Base-by-base conservation (phyloP, 2,113 vertebrate genomes). In the Grallaria varia region DNA sequence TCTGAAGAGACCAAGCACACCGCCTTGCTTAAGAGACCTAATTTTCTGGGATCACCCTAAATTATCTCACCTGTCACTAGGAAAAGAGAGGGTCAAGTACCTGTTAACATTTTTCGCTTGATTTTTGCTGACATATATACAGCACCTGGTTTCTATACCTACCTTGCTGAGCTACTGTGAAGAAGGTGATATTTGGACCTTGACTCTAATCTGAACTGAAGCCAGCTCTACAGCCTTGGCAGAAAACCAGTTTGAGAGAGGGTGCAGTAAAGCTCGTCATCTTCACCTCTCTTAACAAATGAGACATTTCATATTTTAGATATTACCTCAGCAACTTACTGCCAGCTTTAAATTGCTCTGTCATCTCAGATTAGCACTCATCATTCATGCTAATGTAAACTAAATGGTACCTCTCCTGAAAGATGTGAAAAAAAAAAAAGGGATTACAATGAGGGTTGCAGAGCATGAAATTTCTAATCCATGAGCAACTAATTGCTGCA, bases 301-400 rank as follows among this genome's bases (percentile, higher is more conserved):
- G 87, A 90, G 90, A 91, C 47, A 56, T 90, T 88, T 94, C 85
- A 68, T 64, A 67, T 64, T 93, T 92, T 30, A 94, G 78, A 52
- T 91, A 91, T 77, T 86, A 73, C 89, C 75, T 87, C 92, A 83
- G 90, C 75, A 86, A 63, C 58, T 74, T 85, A 67, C 60, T 79
- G 91, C 91, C 91, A 87, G 72, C 40, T 96, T 66, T 77, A 94
- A 96, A 92, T 93, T 93, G 81, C 53, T 84, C 85, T 96, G 95
- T 90, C 93, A 84, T 74, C 82, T 92, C 82, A 81, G 92, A 92
- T 95, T 94, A 96, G 72, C 52, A 56, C 72, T 94, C 92, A 81
- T 93, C 90, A 75, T 77, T 96, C 95, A 92, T 52, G 60, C 75
- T 94, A 89, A 93, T 76, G 75, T 86, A 93, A 95, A 94, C 39